Base-by-base conservation (phyloP, 1,140 invertebrate species). In the Tetramorium simillimum region DNA sequence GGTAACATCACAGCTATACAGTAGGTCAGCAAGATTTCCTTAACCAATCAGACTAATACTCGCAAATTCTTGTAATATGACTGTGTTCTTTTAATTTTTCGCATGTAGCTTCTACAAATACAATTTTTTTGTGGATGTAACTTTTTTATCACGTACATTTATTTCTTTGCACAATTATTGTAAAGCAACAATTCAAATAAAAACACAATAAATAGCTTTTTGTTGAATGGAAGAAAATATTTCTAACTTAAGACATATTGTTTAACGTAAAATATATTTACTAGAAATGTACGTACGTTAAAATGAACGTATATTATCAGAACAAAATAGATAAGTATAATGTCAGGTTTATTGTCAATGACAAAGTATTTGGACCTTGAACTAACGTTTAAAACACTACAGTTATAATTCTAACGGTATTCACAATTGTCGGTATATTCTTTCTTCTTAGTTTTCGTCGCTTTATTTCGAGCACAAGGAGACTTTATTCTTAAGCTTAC, bases 71-170 rank as follows among this genome's bases (percentile, higher is more conserved):
- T 5, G 7, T 0, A 21, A 58, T 3, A 10, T 81, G 16, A 16
- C 4, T 77, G 3, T 6, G 33, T 33, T 1, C 33, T 21, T 43
- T 33, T 21, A 51, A 40, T 51, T 28, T 65, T 78, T 49, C 16
- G 3, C 18, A 9, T 51, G 21, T 7, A 53, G 5, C 3, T 6
- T 37, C 21, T 53, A 21, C 3, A 51, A 65, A 9, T 24, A 28
- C 5, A 4, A 65, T 67, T 12, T 14, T 24, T 24, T 28, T 69
- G 65, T 16, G 21, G 5, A 46, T 46, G 21, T 46, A 14, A 40
- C 18, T 81, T 53, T 46, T 81, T 24, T 40, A 70, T 53, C 18
- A 21, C n/a, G 4, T 53, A 81, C n/a, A 21, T 14, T 72, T 72
- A 82, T 56, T n/a, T n/a, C n/a, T n/a, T 60, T 28, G 14, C 12